A percentile compares a stretch with the other conserved stretches of the same genome.
Evolutionary conservation across 2,113 vertebrate species (phyloP).

Genomic region (Pygoscelis antarcticus): DNA sequence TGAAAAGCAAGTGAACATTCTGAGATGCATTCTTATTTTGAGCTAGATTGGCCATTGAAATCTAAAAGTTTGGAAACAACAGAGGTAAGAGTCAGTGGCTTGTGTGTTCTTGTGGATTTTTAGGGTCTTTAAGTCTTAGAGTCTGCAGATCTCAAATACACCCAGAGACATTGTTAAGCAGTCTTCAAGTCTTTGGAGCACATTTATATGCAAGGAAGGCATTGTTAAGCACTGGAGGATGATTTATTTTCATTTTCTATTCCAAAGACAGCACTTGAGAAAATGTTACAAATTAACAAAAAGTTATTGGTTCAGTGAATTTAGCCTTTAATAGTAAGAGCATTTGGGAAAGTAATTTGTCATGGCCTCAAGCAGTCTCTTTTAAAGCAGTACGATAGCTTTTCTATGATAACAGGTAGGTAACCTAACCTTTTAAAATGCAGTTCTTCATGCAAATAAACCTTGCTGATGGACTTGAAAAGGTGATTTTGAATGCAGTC

Average conservation of each 20-base stretch:
- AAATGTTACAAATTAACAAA: constrained; percentile 50
- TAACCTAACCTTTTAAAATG: constrained; percentile 49
- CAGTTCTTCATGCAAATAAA: constrained; percentile 27
- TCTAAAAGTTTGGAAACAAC: neutral
- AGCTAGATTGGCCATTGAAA: neutral
- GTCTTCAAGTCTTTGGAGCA: neutral
- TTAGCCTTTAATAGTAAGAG: constrained; percentile 31
- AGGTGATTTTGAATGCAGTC: neutral
- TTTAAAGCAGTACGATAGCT: neutral
- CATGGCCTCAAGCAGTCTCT: neutral
- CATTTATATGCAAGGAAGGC: constrained; percentile 3
- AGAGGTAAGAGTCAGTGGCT: neutral
- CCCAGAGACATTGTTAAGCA: neutral
- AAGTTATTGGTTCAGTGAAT: constrained; percentile 32
- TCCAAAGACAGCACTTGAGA: constrained; percentile 24
- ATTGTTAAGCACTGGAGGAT: neutral
- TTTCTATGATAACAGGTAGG: neutral
- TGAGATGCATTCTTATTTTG: neutral
- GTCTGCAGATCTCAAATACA: neutral
- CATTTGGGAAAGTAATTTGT: constrained; percentile 33
- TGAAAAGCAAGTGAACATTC: neutral
- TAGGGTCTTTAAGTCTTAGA: neutral
- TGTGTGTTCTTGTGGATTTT: neutral
- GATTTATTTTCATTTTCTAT: constrained; percentile 56
- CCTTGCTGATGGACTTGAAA: constrained; percentile 6